Conservation (phyloP, 2,888 invertebrate species). For the Sphecodes monilicornis region DNA sequence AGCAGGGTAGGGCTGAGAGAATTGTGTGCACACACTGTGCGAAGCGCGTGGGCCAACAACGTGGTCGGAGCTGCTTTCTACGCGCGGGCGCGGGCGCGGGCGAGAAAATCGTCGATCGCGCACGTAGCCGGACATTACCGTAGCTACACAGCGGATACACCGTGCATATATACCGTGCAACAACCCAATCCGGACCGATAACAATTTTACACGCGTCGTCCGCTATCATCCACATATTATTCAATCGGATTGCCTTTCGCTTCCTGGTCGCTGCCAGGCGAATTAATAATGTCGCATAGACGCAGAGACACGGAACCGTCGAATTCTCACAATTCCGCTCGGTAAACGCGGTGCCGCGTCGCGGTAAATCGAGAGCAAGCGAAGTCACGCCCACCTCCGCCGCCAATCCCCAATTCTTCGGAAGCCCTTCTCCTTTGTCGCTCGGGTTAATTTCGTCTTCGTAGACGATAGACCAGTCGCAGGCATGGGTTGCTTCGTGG, state of each 20-base stretch:
- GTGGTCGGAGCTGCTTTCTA: slow-evolving; percentile 80
- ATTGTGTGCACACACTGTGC: slow-evolving; percentile 11
- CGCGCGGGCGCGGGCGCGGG: slow-evolving; percentile 76
- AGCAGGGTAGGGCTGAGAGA: slow-evolving; percentile 52
- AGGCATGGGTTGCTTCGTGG: too few relatives aligned
- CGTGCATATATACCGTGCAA: slow-evolving; percentile 19
- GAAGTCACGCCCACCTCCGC: neutral
- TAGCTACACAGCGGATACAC: too few relatives aligned
- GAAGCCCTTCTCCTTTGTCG: neutral
- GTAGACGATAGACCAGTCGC: too few relatives aligned
- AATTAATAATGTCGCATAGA: neutral
- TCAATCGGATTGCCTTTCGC: slow-evolving; percentile 33
- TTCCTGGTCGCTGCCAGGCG: neutral
- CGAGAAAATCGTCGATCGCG: slow-evolving; percentile 71
- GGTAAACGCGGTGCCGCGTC: neutral
- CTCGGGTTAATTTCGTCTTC: neutral
- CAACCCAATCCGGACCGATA: slow-evolving; percentile 30
- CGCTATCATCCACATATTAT: slow-evolving; percentile 62
- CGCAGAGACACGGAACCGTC: neutral
- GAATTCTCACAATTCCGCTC: neutral
- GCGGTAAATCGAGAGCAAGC: neutral
- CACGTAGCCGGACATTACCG: slow-evolving; percentile 30
- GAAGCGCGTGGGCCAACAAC: slow-evolving; percentile 76
- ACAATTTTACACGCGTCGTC: slow-evolving; percentile 51
- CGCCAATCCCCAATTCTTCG: neutral